These are phyloP conservation scores for Onthophagus taurus DNA, from an alignment of 1,140 invertebrate species.

Conservation along the genomic window DNA sequence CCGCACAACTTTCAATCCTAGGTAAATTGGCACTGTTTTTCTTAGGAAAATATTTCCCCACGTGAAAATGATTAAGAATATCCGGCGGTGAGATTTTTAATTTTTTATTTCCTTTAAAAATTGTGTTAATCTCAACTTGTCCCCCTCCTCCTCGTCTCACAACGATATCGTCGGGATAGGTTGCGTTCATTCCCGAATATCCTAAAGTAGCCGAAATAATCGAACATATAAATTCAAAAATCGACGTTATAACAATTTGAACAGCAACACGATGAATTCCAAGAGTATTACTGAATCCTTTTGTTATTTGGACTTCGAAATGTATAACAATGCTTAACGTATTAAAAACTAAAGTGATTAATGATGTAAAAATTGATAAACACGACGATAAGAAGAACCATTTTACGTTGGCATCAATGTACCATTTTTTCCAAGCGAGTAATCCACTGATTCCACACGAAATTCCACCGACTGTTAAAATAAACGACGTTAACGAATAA, in stretches of 20 bases:
- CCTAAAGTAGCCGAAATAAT: slow-evolving; percentile 47
- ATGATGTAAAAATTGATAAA: slow-evolving; percentile 40
- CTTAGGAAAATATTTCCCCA: slow-evolving; percentile 42
- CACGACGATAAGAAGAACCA: slow-evolving; percentile 47
- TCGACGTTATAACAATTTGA: slow-evolving; percentile 49
- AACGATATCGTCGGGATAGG: slow-evolving; percentile 44
- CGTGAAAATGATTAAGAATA: slow-evolving; percentile 44
- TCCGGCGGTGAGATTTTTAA: slow-evolving; percentile 39
- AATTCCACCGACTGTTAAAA: slow-evolving; percentile 35
- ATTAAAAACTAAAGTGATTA: slow-evolving; percentile 22
- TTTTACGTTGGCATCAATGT: slow-evolving; percentile 53
- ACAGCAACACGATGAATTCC: slow-evolving; percentile 46
- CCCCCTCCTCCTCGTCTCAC: slow-evolving; percentile 37
- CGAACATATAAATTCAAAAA: slow-evolving; percentile 51
- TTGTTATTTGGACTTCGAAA: slow-evolving; percentile 16
- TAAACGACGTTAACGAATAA: slow-evolving; percentile 3
- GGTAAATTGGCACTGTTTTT: slow-evolving; percentile 43
- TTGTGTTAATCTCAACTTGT: slow-evolving; percentile 41
- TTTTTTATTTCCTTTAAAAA: slow-evolving; percentile 44
- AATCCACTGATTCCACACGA: slow-evolving; percentile 45
- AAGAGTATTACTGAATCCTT: no score
- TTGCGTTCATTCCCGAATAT: slow-evolving; percentile 50
- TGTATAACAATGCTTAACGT: slow-evolving; percentile 9
- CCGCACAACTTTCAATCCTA: slow-evolving; percentile 36
- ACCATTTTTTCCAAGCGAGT: slow-evolving; percentile 53